Percentiles rank a stretch among this genome's conserved stretches.
Conservation (phyloP, 2,797 vertebrate species). For the Calcarius lapponicus region DNA sequence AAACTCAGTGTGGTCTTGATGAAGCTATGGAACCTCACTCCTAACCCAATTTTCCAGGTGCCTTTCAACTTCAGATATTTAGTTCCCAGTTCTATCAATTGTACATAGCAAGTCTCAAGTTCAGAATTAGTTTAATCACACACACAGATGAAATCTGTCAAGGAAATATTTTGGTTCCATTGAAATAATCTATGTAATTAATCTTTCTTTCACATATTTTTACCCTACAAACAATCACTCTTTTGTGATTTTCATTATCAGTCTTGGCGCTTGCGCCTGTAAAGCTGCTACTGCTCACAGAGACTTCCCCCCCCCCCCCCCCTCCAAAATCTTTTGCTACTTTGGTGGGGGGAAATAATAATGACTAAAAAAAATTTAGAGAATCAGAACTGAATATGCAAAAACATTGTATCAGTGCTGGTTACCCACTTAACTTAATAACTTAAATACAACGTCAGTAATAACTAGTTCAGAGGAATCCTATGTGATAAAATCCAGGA, state of each 20-base stretch:
- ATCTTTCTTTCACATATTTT: not conserved
- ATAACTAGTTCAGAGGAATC: not conserved
- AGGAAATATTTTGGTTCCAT: not conserved
- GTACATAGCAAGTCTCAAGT: not conserved
- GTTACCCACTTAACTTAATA: not conserved
- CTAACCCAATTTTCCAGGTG: not conserved
- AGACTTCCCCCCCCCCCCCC: accelerated
- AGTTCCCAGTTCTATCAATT: not conserved
- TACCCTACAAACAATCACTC: accelerated
- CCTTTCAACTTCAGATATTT: not conserved
- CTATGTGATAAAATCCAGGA: not conserved
- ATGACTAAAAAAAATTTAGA: not conserved
- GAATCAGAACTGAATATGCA: not conserved
- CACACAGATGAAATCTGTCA: not conserved
- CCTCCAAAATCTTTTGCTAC: not conserved
- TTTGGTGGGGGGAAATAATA: not conserved
- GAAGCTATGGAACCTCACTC: not conserved
- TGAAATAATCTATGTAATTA: not conserved
- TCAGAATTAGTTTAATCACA: not conserved
- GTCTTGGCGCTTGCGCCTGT: not conserved
- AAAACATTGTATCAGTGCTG: not conserved
- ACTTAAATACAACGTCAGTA: not conserved
- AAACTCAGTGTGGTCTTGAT: not conserved
- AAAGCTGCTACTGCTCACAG: not conserved
- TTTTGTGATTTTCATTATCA: not conserved